A percentile compares a stretch with the other conserved stretches of the same genome.
Evolutionary conservation across 2,113 vertebrate genomes (phyloP).

Genomic region (Neolamprologus longior): DNA sequence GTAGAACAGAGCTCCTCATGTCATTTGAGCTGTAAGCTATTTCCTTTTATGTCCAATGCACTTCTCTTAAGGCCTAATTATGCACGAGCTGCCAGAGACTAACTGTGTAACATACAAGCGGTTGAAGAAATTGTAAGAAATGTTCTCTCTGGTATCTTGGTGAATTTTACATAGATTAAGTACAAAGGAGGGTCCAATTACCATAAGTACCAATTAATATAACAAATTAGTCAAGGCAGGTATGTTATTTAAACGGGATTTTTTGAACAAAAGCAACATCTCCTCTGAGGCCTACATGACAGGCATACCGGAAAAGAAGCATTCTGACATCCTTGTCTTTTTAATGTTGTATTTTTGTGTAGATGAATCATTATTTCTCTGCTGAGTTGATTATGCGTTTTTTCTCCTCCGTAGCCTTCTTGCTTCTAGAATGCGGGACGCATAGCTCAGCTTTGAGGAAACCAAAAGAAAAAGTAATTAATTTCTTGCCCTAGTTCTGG

Average conservation of each 20-base stretch:
- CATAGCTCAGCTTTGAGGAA: not conserved
- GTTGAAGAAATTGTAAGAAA: constrained; percentile 1
- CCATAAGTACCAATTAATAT: not conserved
- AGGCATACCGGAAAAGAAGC: not conserved
- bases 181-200: not conserved
- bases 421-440: not conserved
- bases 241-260: not conserved
- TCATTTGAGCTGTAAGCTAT: constrained; percentile 40
- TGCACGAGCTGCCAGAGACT: constrained; percentile 26
- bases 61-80: constrained; percentile 47
- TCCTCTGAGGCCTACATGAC: not conserved
- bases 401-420: not conserved
- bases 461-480: constrained; percentile 1
- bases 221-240: not conserved
- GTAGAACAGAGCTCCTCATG: constrained; percentile 36
- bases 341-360: not conserved
- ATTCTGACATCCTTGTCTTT: not conserved
- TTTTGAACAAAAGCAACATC: not conserved
- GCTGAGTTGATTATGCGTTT: not conserved
- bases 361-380: not conserved
- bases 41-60: constrained; percentile 28
- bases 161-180: constrained; percentile 1
- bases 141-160: not conserved
- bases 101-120: constrained; percentile 14
- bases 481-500: constrained; percentile 12